Conservation (phyloP, 1,140 invertebrate genomes). For the Lordiphosa collinella region DNA sequence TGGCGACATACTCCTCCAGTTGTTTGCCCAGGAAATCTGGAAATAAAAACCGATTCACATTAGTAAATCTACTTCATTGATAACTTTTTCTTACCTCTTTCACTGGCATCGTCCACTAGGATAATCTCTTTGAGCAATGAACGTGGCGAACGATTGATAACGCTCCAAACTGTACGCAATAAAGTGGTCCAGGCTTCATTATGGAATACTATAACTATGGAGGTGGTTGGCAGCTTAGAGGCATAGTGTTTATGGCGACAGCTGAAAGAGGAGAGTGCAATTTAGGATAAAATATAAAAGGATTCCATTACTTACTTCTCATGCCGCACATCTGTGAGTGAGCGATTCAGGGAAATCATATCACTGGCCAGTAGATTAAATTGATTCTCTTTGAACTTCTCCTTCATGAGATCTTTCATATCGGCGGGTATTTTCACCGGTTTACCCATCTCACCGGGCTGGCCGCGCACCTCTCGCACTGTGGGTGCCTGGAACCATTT, state of each 20-base stretch:
- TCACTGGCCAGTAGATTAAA: conserved; percentile 99
- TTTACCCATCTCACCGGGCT: conserved; percentile 93
- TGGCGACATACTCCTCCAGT: conserved; percentile 93
- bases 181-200: conserved; percentile 99
- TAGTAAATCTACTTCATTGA: too few relatives aligned
- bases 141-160: conserved; percentile 94
- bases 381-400: conserved; percentile 98
- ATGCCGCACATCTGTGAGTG: conserved; percentile 95
- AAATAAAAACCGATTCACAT: conserved; percentile 4
- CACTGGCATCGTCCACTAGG: conserved; percentile 97
- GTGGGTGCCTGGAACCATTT: conserved; percentile 87
- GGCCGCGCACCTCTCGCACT: conserved; percentile 84
- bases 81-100: too few relatives aligned
- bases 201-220: conserved; percentile 98
- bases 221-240: conserved; percentile 90
- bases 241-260: conserved; percentile 90
- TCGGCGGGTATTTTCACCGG: conserved; percentile 92
- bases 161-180: conserved; percentile 96
- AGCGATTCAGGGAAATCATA: conserved; percentile 97
- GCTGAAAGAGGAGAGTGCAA: conserved; percentile 80
- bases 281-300: not conserved
- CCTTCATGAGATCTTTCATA: conserved; percentile 92
- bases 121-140: conserved; percentile 95
- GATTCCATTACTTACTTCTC: conserved; percentile 86
- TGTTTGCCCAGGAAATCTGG: conserved; percentile 91